Percentiles rank a stretch among this genome's conserved stretches.
Conservation (phyloP, 2,888 invertebrate genomes). For the Andrena camellia region DNA sequence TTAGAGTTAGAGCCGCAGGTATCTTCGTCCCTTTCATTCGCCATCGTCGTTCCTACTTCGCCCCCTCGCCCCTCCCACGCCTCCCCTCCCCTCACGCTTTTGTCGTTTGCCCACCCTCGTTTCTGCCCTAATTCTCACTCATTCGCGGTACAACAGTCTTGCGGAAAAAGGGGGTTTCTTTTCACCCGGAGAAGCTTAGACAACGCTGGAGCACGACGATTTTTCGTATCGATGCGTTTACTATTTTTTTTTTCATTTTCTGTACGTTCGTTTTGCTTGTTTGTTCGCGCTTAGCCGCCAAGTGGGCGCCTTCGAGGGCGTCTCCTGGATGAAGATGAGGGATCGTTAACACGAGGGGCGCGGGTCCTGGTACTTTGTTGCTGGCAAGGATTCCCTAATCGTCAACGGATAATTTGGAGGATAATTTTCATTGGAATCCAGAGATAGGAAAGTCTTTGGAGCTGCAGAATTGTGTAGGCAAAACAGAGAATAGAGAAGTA, state of each 20-base stretch:
- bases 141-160: conserved; percentile 53
- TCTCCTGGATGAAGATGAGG: conserved; percentile 34
- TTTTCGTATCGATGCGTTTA: conserved; percentile 13
- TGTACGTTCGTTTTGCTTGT: conserved; percentile 17
- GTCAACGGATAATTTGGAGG: neutral
- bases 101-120: conserved; percentile 18
- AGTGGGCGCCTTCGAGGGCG: conserved; percentile 64
- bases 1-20: conserved; percentile 78
- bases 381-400: neutral
- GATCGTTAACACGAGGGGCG: neutral
- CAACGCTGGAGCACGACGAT: conserved; percentile 61
- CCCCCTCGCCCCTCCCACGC: neutral
- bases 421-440: neutral
- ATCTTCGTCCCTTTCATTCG: conserved; percentile 61
- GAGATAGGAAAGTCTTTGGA: neutral
- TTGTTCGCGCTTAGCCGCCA: conserved; percentile 58
- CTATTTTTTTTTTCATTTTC: conserved; percentile 36
- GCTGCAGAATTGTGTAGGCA: conserved; percentile 42
- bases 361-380: too few relatives aligned
- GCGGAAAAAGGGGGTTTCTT: conserved; percentile 53
- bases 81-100: conserved; percentile 11
- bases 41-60: conserved; percentile 22
- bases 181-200: conserved; percentile 64
- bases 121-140: conserved; percentile 46
- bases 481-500: conserved; percentile 34